These are phyloP conservation scores for Phoebastria nigripes DNA, from an alignment of 2,797 vertebrate species.

Conservation along the genomic window DNA sequence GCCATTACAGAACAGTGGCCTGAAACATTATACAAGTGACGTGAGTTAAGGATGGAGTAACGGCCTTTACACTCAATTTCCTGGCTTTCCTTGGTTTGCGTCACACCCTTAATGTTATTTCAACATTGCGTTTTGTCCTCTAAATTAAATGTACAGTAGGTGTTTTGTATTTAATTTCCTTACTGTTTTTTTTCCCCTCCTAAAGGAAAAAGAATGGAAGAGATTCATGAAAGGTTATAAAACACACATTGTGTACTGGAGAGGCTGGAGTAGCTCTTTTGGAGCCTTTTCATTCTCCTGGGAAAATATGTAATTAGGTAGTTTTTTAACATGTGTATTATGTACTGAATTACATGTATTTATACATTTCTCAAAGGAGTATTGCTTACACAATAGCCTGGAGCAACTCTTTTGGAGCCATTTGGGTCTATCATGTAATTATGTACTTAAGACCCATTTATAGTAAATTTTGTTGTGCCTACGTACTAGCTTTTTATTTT, in stretches of 20 bases:
- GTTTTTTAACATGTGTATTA: slow-evolving; percentile 61
- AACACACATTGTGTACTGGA: slow-evolving; percentile 68
- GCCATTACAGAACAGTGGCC: not conserved
- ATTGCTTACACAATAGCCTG: slow-evolving; percentile 74
- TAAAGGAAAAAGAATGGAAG: slow-evolving; percentile 59
- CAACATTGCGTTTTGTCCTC: slow-evolving; percentile 69
- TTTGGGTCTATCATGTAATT: slow-evolving; percentile 67
- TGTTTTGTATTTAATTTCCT: slow-evolving; percentile 77
- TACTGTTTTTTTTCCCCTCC: not conserved
- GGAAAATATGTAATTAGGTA: slow-evolving; percentile 73
- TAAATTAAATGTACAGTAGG: slow-evolving; percentile 75
- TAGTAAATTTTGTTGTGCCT: slow-evolving; percentile 66
- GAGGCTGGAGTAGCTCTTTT: slow-evolving; percentile 64
- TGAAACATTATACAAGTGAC: not conserved
- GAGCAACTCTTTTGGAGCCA: slow-evolving; percentile 70
- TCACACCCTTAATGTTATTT: slow-evolving; percentile 68
- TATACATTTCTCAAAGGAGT: slow-evolving; percentile 75
- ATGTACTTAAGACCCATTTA: slow-evolving; percentile 66
- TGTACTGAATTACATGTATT: slow-evolving; percentile 71
- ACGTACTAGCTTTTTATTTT: slow-evolving; percentile 36
- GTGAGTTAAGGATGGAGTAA: slow-evolving; percentile 18
- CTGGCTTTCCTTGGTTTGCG: slow-evolving; percentile 52
- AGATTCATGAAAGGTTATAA: slow-evolving; percentile 73
- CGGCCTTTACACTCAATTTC: slow-evolving; percentile 60
- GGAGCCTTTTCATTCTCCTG: slow-evolving; percentile 73